A percentile compares a stretch with the other conserved stretches of the same genome.
Conservation (phyloP, 1,140 invertebrate genomes). For the Lordiphosa mommai region DNA sequence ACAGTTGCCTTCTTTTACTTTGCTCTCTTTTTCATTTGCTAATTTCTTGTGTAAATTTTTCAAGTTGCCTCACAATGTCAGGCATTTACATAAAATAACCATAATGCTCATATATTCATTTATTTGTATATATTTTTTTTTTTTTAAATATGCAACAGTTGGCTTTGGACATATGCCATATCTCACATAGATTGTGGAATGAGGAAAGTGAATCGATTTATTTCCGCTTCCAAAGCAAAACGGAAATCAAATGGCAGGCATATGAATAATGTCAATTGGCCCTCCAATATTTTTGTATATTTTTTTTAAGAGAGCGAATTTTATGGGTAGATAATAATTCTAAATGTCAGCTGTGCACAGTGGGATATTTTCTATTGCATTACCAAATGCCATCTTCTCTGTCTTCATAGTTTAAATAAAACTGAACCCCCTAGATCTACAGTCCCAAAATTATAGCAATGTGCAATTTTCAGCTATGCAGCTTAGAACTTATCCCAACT, state of each 20-base stretch:
- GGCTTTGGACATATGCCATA: slow-evolving; percentile 21
- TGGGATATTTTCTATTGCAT: neutral
- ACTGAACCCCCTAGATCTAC: too few species aligned
- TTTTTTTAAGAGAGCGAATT: slow-evolving; percentile 20
- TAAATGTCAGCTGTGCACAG: slow-evolving; percentile 24
- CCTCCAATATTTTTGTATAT: slow-evolving; percentile 9
- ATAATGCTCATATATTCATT: slow-evolving; percentile 19
- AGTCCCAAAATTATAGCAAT: too few species aligned
- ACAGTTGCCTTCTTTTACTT: slow-evolving; percentile 40
- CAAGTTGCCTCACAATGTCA: slow-evolving; percentile 39
- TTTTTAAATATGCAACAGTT: slow-evolving; percentile 50
- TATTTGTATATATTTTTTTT: neutral
- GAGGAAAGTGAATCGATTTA: slow-evolving; percentile 42
- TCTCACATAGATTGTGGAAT: slow-evolving; percentile 26
- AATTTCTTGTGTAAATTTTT: slow-evolving; percentile 73
- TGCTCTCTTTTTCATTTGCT: slow-evolving; percentile 43
- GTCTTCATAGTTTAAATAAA: too few species aligned
- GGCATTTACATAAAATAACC: slow-evolving; percentile 64
- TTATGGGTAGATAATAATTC: slow-evolving; percentile 19
- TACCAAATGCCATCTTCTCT: too few species aligned
- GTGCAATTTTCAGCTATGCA: too few species aligned
- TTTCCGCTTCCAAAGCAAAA: slow-evolving; percentile 35
- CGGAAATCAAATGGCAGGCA: slow-evolving; percentile 38
- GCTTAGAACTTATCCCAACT: too few species aligned
- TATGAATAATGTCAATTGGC: slow-evolving; percentile 46